Evolutionary conservation across 2,888 invertebrate species (phyloP).

Genomic region (Oscheius sp.): DNA sequence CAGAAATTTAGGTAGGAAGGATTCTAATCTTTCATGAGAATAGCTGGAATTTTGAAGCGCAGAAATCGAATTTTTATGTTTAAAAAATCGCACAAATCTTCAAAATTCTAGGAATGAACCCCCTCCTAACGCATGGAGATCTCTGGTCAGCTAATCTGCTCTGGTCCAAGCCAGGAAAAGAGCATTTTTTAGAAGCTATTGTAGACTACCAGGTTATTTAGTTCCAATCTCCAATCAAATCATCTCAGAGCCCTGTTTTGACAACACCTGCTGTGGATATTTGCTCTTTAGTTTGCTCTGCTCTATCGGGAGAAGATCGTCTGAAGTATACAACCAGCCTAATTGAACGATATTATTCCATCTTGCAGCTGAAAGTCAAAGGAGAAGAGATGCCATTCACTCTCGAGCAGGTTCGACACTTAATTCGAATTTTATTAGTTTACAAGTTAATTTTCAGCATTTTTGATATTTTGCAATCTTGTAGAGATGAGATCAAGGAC

Average conservation of each 20-base stretch:
- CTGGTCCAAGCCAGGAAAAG: not conserved
- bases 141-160: slow-evolving; percentile 2
- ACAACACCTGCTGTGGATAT: slow-evolving; percentile 7
- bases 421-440: too few relatives aligned
- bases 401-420: not conserved
- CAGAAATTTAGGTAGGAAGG: not conserved
- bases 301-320: slow-evolving; percentile 11
- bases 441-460: too few relatives aligned
- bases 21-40: not conserved
- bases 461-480: too few relatives aligned
- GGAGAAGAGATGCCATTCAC: not conserved
- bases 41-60: not conserved
- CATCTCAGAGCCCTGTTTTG: not conserved
- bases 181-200: not conserved
- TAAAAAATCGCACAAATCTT: not conserved
- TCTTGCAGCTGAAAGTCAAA: not conserved
- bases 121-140: slow-evolving; percentile 1
- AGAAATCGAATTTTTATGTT: too few relatives aligned
- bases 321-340: not conserved
- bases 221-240: not conserved
- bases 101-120: slow-evolving; percentile 14
- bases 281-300: not conserved
- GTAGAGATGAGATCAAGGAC: too few relatives aligned
- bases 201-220: slow-evolving; percentile 4
- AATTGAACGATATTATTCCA: not conserved